Conservation (phyloP, 1,140 invertebrate genomes). For the Gryllus bimaculatus region DNA sequence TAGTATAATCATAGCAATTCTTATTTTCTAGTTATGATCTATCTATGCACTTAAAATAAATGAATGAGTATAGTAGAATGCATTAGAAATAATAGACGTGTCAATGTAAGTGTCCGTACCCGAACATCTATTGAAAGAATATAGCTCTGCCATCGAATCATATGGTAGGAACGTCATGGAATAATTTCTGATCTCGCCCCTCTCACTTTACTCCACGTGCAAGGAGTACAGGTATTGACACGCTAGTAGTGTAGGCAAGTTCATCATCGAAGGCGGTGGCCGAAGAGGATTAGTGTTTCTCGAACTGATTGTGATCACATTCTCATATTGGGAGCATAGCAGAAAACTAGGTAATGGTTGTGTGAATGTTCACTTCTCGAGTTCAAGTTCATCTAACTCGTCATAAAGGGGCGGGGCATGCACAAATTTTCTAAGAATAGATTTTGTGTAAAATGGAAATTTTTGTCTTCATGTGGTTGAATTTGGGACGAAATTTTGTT, state of each 20-base stretch:
- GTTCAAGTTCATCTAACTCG: neutral
- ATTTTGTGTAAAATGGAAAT: neutral
- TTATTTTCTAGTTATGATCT: no score
- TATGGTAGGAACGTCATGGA: neutral
- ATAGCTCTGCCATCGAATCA: neutral
- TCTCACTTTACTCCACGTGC: neutral
- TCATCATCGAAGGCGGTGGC: neutral
- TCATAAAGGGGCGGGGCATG: neutral
- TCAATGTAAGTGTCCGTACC: no score
- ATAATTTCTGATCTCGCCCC: neutral
- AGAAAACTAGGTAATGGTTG: neutral
- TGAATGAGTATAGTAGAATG: no score
- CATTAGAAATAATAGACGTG: no score
- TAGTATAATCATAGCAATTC: no score
- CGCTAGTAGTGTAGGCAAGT: neutral
- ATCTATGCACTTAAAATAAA: no score
- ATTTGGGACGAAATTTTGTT: no score
- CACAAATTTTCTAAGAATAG: neutral
- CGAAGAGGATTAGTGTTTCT: neutral
- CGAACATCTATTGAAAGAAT: no score
- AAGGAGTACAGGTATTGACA: conserved; percentile 1
- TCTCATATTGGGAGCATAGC: no score
- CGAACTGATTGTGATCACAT: no score
- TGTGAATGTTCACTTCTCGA: neutral
- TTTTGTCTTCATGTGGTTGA: no score